Base-by-base conservation (phyloP, 2,888 invertebrate genomes). In the Sturmia bella region DNA sequence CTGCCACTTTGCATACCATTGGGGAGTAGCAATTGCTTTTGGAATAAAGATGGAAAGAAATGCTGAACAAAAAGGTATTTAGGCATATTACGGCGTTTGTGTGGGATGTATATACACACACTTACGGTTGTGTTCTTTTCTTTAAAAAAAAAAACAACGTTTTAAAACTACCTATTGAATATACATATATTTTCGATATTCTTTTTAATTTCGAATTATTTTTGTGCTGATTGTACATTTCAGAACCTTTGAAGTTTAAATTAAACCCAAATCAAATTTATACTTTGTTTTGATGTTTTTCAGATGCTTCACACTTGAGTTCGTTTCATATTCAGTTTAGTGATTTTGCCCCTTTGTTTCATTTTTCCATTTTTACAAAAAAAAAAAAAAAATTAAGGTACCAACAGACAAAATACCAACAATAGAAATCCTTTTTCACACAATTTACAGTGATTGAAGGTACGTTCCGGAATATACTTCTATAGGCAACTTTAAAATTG, bases 231-330 rank as follows among this genome's bases (percentile, higher is more conserved):
- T 69, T 72, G 63, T 82, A 64, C 66, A 70, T 82, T 78, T 70
- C 32, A 69, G 69, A 77, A 61, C 64, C 74, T 54, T 83, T 80
- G 80, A 83, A 73, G 74, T 74, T 83, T 74, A 81, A 79, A 84
- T 84, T 83, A 84, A 84, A 84, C 74, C 76, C 81, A 81, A 84
- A 83, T 81, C 83, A 84, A 83, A 84, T 83, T 81, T 83, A 74
- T 83, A 82, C 82, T 84, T 76, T 68, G 73, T 82, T 74, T 69
- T 64, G 48, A 69, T 75, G 72, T 57, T 76, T 77, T 78, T 66
- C 56, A 39, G 19, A 57, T 75, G 50, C 64, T 83, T 75, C 21
- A 83, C 82, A 83, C 82, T 83, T 83, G 61, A 75, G 66, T 75
- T 75, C 69, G 52, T 75, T 75, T 82, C 39, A 66, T 54, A 69